Evolutionary conservation across 2,113 vertebrate species (phyloP).

Genomic region (Chaetops frenatus): DNA sequence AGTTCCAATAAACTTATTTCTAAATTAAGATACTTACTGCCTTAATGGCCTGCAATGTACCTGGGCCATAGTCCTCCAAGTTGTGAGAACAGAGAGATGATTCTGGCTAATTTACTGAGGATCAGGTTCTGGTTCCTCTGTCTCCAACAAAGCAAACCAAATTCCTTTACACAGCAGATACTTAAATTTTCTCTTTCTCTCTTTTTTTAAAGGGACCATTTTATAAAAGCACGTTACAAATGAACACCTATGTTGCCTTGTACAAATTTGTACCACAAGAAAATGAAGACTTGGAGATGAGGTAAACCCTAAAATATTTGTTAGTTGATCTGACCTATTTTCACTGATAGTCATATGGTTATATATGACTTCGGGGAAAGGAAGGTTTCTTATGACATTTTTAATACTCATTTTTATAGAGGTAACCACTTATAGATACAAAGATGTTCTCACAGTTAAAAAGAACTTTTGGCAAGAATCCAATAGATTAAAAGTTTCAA

Average conservation of each 20-base stretch:
- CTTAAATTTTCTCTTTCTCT: background rate
- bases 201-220: conserved; percentile 61
- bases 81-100: background rate
- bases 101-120: background rate
- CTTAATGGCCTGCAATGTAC: background rate
- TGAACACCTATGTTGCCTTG: conserved; percentile 94
- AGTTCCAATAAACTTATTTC: background rate
- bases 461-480: background rate
- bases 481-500: background rate
- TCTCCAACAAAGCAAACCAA: background rate
- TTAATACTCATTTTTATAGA: background rate
- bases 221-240: conserved; percentile 79
- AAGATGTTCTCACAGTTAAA: background rate
- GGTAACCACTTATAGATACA: background rate
- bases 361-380: background rate
- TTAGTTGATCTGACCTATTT: background rate
- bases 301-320: conserved; percentile 63
- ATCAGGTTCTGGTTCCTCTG: background rate
- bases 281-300: conserved; percentile 93
- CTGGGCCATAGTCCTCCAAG: background rate
- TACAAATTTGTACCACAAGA: conserved; percentile 90
- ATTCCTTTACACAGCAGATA: background rate
- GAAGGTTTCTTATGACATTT: background rate
- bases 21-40: background rate
- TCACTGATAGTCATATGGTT: background rate